Base-by-base conservation (phyloP, 2,113 vertebrate species). In the Trematocara macrostoma region DNA sequence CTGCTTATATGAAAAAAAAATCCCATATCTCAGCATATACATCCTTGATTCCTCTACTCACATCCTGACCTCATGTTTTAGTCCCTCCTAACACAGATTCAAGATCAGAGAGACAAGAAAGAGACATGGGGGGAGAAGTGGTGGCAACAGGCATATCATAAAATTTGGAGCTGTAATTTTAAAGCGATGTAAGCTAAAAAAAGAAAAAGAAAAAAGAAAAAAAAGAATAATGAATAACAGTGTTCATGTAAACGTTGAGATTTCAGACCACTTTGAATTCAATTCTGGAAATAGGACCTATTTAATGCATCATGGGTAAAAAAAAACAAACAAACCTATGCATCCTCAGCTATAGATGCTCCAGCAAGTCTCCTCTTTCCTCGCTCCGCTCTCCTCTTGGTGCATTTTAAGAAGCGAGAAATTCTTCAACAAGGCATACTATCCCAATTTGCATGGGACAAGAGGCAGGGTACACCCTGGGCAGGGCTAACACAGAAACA, bases 141-240 rank as follows among this genome's bases (percentile, higher is more conserved):
- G 9, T 29, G 69, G 14, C 14, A 74, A 74, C 8, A 49, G 23
- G 23, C 15, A 31, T 0, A 18, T 71, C 23, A 45, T 16, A 16
- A 47, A 0, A 18, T 74, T 31, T 2, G 42, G 23, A 47, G 23
- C 15, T 29, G 40, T 74, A 29, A 18, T 18, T 74, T 49, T 74
- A 49, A 74, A 47, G 69, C 1, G 2, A 47, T 29, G 20, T 0
- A 29, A 29, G 69, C 26, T 7, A 0, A 9, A 9, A 40, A 34
- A 34, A 34, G 6, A 6, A 6, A 4, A 1, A 47, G 8, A 11
- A 6, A 6, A 4, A 1, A 47, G 8, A 11, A 3, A 5, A 5
- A 2, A 7, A 0, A 18, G 6, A 29, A 0, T 7, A 0, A 76
- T 31, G 15, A 49, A 31, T 8, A 76, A 49, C 4, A 11, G 10